Conservation (phyloP, 2,113 vertebrate genomes). For the Periophthalmus modestus region DNA sequence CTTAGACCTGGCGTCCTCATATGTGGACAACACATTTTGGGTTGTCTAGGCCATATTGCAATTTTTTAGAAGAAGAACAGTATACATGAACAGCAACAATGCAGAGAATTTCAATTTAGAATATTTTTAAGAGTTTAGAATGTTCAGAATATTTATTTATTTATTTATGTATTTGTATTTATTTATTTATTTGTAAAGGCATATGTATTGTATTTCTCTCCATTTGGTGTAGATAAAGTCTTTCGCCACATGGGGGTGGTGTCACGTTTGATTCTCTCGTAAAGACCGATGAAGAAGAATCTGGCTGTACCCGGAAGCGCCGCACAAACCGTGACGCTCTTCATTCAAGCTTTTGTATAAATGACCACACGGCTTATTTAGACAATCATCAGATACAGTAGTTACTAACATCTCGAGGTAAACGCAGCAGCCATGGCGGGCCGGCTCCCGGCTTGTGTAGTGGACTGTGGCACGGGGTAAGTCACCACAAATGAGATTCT, state of each 20-base stretch:
- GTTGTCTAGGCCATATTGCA: too few relatives aligned
- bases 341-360: neutral
- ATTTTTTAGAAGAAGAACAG: too few relatives aligned
- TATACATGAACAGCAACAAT: too few relatives aligned
- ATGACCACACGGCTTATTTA: neutral
- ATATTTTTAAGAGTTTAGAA: too few relatives aligned
- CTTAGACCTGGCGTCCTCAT: too few relatives aligned
- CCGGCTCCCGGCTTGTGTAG: constrained; percentile 95
- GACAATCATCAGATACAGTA: neutral
- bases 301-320: constrained; percentile 59
- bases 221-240: neutral
- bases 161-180: too few relatives aligned
- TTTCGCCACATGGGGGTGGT: neutral
- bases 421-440: constrained; percentile 84
- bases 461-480: constrained; percentile 97
- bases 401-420: neutral
- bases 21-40: too few relatives aligned
- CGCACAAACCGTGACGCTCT: constrained; percentile 19
- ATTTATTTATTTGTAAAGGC: too few relatives aligned
- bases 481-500: constrained; percentile 29
- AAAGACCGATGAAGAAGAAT: constrained; percentile 35
- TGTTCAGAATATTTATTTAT: too few relatives aligned
- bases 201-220: too few relatives aligned
- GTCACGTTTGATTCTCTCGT: neutral
- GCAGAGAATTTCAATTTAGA: too few relatives aligned